Evolutionary conservation across 2,113 vertebrate genomes (phyloP), one percentile per base, ranked within the genome.

Genomic region (Cyphomyrus plagiostoma): DNA sequence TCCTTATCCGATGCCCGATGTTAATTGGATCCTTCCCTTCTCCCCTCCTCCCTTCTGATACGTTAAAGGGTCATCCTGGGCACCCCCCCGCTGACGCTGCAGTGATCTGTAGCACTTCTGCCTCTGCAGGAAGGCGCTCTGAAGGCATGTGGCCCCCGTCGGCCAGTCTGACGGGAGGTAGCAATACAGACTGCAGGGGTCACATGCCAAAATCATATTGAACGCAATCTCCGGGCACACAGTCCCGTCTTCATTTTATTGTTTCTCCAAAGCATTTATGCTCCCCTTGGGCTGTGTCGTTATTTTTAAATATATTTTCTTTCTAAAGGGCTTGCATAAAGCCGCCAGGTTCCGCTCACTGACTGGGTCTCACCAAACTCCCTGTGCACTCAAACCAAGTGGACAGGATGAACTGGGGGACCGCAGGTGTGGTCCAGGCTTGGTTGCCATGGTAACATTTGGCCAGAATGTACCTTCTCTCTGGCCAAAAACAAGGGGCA

Each of bases 21-120:
- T 95, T 94, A 95, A 95, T 95, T 93, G 92, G 89, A 92, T 91
- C 70, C 48, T 21, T 89, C 90, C 93, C 93, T 66, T 90, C 89
- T 90, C 89, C 70, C 21, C 66, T 17, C 48, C 88, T 10, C 30
- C 48, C 46, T 80, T 48, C n/a, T 35, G 26, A 21, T 66, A 11
- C 17, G 45, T 19, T 74, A 52, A 48, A 62, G 58, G 39, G 39
- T 74, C 83, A 49, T 83, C 45, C 82, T 23, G 88, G 92, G 52
- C 50, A 87, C 92, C 93, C 93, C 94, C 91, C 35, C 35, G 89
- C 89, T 89, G 82, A 90, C 42, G 74, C 88, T 90, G 91, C 89
- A 87, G 89, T 8, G 90, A 91, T 91, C 92, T 89, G 92, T 92
- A 93, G 10, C 93, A 93, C 92, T 93, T 91, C 89, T 90, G 92